Conservation (phyloP, 2,888 invertebrate species). For the Odontothrips loti region DNA sequence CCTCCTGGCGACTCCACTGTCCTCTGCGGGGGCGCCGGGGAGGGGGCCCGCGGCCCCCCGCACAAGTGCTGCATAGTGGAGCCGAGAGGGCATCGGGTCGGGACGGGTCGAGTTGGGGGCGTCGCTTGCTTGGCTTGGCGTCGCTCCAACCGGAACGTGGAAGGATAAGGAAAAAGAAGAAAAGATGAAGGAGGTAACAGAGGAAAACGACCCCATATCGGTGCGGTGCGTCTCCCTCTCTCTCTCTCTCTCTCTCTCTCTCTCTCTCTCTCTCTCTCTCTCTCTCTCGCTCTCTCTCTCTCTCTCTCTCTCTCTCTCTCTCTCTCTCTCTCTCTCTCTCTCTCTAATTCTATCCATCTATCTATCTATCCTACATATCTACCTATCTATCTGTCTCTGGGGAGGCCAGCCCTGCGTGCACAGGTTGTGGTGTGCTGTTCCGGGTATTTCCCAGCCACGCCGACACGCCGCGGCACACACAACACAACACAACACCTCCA, state of each 20-base stretch:
- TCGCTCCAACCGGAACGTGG: not conserved
- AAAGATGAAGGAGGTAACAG: not conserved
- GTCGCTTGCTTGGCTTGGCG: not conserved
- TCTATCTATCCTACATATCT: not conserved
- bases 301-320: not conserved
- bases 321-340: not conserved
- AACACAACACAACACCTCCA: too few relatives aligned
- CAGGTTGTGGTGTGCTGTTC: too few relatives aligned
- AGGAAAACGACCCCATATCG: too few relatives aligned
- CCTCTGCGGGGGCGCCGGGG: not conserved
- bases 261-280: not conserved
- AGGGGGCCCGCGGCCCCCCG: not conserved
- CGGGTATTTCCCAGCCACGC: too few relatives aligned
- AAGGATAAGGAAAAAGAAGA: not conserved
- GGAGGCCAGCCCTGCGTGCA: too few relatives aligned
- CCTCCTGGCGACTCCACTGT: not conserved
- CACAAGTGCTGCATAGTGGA: too few relatives aligned
- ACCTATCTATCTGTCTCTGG: not conserved
- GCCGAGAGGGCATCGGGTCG: not conserved
- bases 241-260: not conserved
- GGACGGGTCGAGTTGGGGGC: not conserved
- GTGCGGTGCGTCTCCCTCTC: too few relatives aligned
- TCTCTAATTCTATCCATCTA: not conserved
- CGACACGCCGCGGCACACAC: too few relatives aligned
- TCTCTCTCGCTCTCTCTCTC: not conserved